Percentiles rank a stretch among this genome's conserved stretches.
phyloP scores from a whole-genome alignment of 2,888 invertebrate species.

The Amiota minor region DNA sequence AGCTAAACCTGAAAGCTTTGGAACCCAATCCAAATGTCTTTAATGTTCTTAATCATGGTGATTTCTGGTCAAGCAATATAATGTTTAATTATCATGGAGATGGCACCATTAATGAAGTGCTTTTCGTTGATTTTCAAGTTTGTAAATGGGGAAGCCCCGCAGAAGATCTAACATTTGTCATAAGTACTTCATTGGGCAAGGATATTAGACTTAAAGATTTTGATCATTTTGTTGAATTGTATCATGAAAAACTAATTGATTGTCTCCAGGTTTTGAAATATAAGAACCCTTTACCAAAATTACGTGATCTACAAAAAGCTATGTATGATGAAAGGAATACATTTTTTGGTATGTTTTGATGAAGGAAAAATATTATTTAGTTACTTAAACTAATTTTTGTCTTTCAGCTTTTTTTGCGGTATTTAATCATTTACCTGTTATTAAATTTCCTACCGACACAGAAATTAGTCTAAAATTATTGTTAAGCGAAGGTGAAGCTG shows the following conservation, averaged over 20 bases:
- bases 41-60: conserved; percentile 58
- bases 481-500: too few relatives aligned
- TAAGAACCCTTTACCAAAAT: conserved; percentile 52
- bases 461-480: conserved; percentile 52
- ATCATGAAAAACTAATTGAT: conserved; percentile 57
- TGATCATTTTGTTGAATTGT: conserved; percentile 61
- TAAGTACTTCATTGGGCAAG: conserved; percentile 54
- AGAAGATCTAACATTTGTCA: conserved; percentile 62
- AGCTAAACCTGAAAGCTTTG: conserved; percentile 37
- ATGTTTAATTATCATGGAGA: conserved; percentile 56
- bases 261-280: conserved; percentile 59
- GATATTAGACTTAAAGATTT: conserved; percentile 60
- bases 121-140: conserved; percentile 62
- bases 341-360: conserved; percentile 51
- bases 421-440: conserved; percentile 47
- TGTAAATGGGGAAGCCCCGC: conserved; percentile 65
- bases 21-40: conserved; percentile 45
- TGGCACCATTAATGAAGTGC: conserved; percentile 50
- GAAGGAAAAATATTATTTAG: too few relatives aligned
- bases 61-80: conserved; percentile 59
- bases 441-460: conserved; percentile 58
- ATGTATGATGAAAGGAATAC: conserved; percentile 52
- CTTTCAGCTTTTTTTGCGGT: conserved; percentile 53
- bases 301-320: conserved; percentile 57
- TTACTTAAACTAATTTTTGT: neutral